Base-by-base conservation (phyloP, 2,888 invertebrate genomes). In the Ptychoptera contaminata region DNA sequence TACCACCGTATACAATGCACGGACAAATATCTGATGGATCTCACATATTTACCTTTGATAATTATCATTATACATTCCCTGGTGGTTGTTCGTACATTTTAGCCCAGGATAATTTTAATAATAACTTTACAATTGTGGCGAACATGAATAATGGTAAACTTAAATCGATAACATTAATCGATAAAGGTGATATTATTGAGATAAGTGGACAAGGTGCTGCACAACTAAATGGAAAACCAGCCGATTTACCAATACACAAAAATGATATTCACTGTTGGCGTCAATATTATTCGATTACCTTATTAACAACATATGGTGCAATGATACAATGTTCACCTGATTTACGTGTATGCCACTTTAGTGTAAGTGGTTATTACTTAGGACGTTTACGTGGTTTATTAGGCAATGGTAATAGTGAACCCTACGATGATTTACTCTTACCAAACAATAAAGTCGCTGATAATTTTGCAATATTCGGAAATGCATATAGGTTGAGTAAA, bases 391-490 rank as follows among this genome's bases (percentile, higher is more conserved):
- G 82, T 11, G 92, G 94, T 58, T 73, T 94, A 2, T 72, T 93
- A 10, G 94, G 94, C 48, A 85, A 85, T 54, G 87, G 82, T 47
- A 90, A 92, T 72, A 80, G 85, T 56, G 94, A 94, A 58, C 79
- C 79, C 5, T 80, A 70, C 60, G 88, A 92, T 57, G 94, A 94
- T 63, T 79, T 79, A 61, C 74, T 76, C 46, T 66, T 78, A 34
- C 79, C 85, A 11, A 78, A 79, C 51, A 84, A 85, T 55, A 77
- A 79, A 65, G 77, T 86, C 55, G 71, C 73, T 1, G 72, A 74
- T 47, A 70, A 74, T 36, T 52, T 54, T 2, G 53, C 51, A 1
- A 77, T 78, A 35, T 82, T 91, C 54, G 81, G 77, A 36, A 82
- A 82, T 60, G 73, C 80, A 0, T 91, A 86, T 73, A 79, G 77